A percentile compares a stretch with the other conserved stretches of the same genome.
These are phyloP conservation scores for Cistogaster globosa DNA, from an alignment of 2,888 invertebrate species.

Conservation along the genomic window DNA sequence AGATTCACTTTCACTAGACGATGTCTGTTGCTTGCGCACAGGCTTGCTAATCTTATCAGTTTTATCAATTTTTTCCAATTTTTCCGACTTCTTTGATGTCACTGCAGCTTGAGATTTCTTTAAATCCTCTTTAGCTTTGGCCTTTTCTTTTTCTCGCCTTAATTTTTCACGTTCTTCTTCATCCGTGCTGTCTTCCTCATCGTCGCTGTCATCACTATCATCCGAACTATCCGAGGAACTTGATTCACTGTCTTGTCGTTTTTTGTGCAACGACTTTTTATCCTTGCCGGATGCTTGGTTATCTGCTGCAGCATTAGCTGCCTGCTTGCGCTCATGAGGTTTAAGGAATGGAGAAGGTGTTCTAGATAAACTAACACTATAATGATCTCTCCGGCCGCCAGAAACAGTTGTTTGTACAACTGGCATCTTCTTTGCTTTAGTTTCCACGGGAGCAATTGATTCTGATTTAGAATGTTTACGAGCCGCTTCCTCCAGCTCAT, in stretches of 20 bases:
- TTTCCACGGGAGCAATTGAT: slow-evolving; percentile 30
- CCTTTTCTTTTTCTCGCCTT: slow-evolving; percentile 64
- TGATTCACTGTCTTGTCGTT: slow-evolving; percentile 83
- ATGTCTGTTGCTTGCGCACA: slow-evolving; percentile 51
- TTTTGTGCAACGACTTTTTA: slow-evolving; percentile 71
- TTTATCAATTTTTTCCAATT: slow-evolving; percentile 58
- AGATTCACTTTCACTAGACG: slow-evolving; percentile 71
- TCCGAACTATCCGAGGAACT: slow-evolving; percentile 84
- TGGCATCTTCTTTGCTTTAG: slow-evolving; percentile 61
- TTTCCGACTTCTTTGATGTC: slow-evolving; percentile 62
- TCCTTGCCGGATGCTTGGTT: slow-evolving; percentile 39
- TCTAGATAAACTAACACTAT: slow-evolving; percentile 90
- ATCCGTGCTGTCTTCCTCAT: slow-evolving; percentile 74
- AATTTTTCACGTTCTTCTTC: slow-evolving; percentile 58
- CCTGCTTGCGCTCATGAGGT: slow-evolving; percentile 81
- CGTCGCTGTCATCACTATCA: slow-evolving; percentile 82
- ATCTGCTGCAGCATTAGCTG: slow-evolving; percentile 47
- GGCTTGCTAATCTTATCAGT: slow-evolving; percentile 45
- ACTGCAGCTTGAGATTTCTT: slow-evolving; percentile 45
- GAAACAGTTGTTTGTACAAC: slow-evolving; percentile 65
- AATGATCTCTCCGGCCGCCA: slow-evolving; percentile 81
- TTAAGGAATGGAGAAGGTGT: slow-evolving; percentile 93
- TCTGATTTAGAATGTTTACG: slow-evolving; percentile 62
- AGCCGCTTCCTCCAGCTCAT: slow-evolving; percentile 74
- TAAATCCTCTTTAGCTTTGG: slow-evolving; percentile 60